A percentile compares a stretch with the other conserved stretches of the same genome.
Evolutionary conservation across 2,888 invertebrate species (phyloP).

Genomic region (Mesochorus sp.): DNA sequence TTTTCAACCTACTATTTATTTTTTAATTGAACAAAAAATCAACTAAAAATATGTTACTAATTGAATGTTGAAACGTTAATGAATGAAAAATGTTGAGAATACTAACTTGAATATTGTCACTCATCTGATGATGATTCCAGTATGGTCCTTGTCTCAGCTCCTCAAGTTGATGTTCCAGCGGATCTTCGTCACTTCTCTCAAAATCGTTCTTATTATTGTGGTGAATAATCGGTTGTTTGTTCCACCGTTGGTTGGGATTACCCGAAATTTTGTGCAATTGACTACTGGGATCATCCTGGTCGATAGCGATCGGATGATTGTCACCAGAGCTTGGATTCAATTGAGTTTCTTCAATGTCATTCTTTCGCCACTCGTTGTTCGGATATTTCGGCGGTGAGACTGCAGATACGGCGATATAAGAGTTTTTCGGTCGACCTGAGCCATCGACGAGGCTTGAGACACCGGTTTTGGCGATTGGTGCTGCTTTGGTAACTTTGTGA

Average conservation of each 20-base stretch:
- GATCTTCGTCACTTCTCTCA: constrained; percentile 67
- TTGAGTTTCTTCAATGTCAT: constrained; percentile 73
- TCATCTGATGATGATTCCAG: constrained; percentile 48
- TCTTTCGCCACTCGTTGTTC: constrained; percentile 76
- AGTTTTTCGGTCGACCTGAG: constrained; percentile 69
- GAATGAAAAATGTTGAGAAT: constrained; percentile 1
- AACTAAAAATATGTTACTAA: too few relatives aligned
- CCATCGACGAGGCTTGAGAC: constrained; percentile 66
- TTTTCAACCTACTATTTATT: not conserved
- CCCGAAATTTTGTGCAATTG: constrained; percentile 68
- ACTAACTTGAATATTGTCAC: constrained; percentile 57
- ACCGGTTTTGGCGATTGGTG: constrained; percentile 73
- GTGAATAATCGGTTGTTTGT: constrained; percentile 67
- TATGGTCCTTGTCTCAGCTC: constrained; percentile 67
- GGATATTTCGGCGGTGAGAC: constrained; percentile 73
- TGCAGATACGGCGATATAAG: constrained; percentile 78
- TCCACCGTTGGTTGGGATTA: constrained; percentile 68
- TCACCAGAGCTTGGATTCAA: constrained; percentile 57
- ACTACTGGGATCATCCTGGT: constrained; percentile 69
- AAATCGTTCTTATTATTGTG: constrained; percentile 44
- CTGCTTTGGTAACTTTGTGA: constrained; percentile 75
- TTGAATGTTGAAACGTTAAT: not conserved
- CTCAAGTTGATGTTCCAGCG: constrained; percentile 75
- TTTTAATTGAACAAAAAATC: too few relatives aligned
- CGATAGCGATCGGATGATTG: constrained; percentile 40